A percentile compares a stretch with the other conserved stretches of the same genome.
phyloP scores from a whole-genome alignment of 2,888 invertebrate genomes.

The Nephrotoma appendiculata region DNA sequence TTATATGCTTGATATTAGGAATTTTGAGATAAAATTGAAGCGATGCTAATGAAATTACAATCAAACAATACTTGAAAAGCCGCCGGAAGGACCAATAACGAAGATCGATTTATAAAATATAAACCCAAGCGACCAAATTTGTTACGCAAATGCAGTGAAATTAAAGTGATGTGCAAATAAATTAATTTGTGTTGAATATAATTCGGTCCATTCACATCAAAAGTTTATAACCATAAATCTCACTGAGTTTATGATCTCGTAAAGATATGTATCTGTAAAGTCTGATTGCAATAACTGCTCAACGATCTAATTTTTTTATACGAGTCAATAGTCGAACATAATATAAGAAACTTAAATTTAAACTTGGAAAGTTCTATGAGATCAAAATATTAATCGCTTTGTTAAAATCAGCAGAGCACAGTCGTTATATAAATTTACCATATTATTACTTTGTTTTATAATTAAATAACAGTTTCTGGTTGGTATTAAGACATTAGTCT shows the following conservation, averaged over 20 bases:
- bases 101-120: background rate
- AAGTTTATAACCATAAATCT: background rate
- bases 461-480: background rate
- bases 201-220: background rate
- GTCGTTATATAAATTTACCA: background rate
- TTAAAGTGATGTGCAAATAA: background rate
- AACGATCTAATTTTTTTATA: background rate
- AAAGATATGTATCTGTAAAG: background rate
- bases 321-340: background rate
- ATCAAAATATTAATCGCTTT: background rate
- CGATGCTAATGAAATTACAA: too few relatives aligned
- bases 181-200: background rate
- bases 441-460: background rate
- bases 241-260: background rate
- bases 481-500: background rate
- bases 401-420: background rate
- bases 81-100: too few relatives aligned
- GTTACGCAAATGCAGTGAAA: background rate
- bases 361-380: background rate
- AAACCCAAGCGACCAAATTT: background rate
- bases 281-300: background rate
- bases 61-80: too few relatives aligned
- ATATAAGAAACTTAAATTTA: background rate
- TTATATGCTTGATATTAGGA: background rate
- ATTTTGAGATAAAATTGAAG: background rate